Conservation (phyloP, 2,888 invertebrate species). For the Leucozona laternaria region DNA sequence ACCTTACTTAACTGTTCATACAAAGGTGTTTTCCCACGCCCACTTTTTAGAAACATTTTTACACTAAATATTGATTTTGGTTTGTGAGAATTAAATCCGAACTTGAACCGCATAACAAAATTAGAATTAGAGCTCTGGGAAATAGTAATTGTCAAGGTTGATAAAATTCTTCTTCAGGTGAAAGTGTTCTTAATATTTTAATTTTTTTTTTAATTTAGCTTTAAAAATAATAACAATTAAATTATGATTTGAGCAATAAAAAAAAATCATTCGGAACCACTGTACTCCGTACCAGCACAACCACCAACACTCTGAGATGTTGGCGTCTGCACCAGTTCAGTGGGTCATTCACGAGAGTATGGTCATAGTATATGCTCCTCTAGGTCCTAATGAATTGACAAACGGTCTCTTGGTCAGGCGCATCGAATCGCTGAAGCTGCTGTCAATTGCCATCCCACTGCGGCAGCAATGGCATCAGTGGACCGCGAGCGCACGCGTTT, state of each 20-base stretch:
- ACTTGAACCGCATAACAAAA: too few species aligned
- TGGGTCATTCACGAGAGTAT: constrained; percentile 71
- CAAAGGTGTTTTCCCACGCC: neutral
- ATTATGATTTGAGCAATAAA: neutral
- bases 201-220: too few species aligned
- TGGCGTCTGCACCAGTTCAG: constrained; percentile 68
- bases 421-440: constrained; percentile 46
- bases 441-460: constrained; percentile 62
- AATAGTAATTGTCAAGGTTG: too few species aligned
- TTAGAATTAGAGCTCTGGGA: too few species aligned
- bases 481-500: constrained; percentile 33
- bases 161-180: too few species aligned
- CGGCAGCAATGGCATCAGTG: constrained; percentile 16
- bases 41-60: neutral
- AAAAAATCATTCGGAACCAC: neutral
- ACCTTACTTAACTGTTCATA: too few species aligned
- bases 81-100: too few species aligned
- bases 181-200: too few species aligned
- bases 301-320: neutral
- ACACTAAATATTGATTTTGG: too few species aligned
- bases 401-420: constrained; percentile 56
- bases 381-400: constrained; percentile 73
- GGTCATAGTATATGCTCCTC: too few species aligned
- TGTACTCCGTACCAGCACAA: neutral
- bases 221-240: too few species aligned